Percentiles rank a stretch among this genome's conserved stretches.
Evolutionary conservation across 1,140 invertebrate genomes (phyloP).

Genomic region (Cydia amplana): DNA sequence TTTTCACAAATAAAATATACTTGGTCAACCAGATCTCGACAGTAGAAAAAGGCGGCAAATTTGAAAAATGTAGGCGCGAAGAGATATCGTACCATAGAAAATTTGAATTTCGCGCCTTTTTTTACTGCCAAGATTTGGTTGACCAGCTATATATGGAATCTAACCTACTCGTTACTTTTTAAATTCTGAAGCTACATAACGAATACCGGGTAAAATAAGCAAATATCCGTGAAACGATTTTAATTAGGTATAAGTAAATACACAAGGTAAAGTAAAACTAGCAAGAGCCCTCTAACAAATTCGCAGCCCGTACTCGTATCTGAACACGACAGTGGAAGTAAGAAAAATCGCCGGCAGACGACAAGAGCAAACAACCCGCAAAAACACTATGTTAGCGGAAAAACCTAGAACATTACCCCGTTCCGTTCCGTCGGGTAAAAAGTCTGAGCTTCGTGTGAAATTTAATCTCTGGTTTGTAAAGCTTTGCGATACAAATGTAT

Average conservation of each 20-base stretch:
- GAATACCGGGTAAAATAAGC: neutral
- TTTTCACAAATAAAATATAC: no score
- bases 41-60: no score
- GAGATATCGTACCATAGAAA: no score
- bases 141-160: no score
- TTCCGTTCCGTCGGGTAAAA: slow-evolving; percentile 1
- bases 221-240: neutral
- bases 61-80: no score
- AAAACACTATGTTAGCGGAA: slow-evolving; percentile 14
- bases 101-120: no score
- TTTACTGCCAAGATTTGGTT: no score
- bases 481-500: neutral
- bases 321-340: slow-evolving; percentile 14
- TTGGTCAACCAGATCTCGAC: no score
- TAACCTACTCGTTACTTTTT: no score
- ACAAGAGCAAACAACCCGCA: slow-evolving; percentile 23
- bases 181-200: no score
- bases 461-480: neutral
- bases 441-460: neutral
- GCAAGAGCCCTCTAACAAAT: neutral
- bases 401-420: slow-evolving; percentile 23
- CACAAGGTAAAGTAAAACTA: neutral
- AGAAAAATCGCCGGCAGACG: slow-evolving; percentile 21
- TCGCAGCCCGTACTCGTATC: neutral
- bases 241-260: neutral